These are phyloP conservation scores for Butorides virescens DNA, from an alignment of 2,113 vertebrate species.

Conservation along the genomic window DNA sequence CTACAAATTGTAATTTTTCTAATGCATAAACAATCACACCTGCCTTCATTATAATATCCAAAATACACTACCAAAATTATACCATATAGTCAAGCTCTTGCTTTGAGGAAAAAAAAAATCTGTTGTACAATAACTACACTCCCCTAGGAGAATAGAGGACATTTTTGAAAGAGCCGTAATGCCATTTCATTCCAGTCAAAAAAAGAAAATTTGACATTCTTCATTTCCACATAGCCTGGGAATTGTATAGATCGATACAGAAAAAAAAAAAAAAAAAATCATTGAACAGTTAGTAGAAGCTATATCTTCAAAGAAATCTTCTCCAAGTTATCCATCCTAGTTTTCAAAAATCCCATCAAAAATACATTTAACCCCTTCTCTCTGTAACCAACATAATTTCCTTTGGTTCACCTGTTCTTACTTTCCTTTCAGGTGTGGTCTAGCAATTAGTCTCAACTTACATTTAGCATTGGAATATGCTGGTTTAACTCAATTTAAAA, in stretches of 20 bases:
- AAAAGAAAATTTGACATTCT: neutral
- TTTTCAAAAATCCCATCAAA: neutral
- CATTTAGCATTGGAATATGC: neutral
- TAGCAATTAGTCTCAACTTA: neutral
- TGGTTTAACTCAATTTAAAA: neutral
- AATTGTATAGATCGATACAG: neutral
- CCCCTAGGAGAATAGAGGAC: neutral
- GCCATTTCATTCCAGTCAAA: neutral
- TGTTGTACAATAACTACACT: neutral
- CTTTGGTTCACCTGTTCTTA: neutral
- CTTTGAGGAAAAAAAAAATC: neutral
- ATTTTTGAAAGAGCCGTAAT: neutral
- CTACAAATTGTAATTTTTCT: neutral
- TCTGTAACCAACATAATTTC: neutral
- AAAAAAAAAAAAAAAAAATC: neutral
- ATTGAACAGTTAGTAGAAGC: neutral
- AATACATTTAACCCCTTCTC: neutral
- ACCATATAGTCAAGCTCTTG: neutral
- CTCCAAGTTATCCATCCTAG: neutral
- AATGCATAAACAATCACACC: neutral
- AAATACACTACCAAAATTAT: neutral
- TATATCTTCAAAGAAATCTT: neutral
- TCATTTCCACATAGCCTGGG: neutral
- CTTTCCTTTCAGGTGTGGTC: neutral
- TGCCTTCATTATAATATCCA: neutral